Percentiles rank a stretch among this genome's conserved stretches.
Conservation (phyloP, 2,113 vertebrate species). For the Grammomys surdaster region DNA sequence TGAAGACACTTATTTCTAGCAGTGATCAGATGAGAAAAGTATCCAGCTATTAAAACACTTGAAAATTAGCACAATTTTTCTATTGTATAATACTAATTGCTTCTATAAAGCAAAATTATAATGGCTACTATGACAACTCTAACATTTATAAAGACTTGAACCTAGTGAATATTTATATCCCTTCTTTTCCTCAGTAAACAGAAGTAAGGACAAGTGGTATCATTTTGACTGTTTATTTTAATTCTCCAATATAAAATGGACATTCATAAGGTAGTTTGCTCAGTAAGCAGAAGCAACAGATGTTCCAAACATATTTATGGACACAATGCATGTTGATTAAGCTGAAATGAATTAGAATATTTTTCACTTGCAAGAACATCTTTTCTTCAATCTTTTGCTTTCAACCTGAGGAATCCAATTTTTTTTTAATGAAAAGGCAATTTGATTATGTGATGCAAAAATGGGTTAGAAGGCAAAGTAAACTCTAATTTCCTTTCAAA, state of each 20-base stretch:
- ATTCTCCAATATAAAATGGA: constrained; percentile 2
- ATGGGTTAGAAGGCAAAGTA: neutral
- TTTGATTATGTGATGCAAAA: constrained; percentile 20
- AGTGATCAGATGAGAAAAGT: neutral
- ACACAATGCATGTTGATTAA: constrained; percentile 11
- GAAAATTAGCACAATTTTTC: constrained; percentile 6
- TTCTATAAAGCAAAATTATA: constrained; percentile 12
- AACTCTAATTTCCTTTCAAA: neutral
- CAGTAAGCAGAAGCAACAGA: neutral
- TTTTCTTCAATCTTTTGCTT: constrained; percentile 37
- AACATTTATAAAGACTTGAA: neutral
- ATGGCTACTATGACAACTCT: neutral
- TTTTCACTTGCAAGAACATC: neutral
- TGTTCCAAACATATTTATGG: neutral
- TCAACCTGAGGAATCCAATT: neutral
- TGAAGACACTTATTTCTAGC: neutral
- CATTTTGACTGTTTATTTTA: neutral
- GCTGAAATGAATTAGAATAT: neutral
- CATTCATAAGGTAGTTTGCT: neutral
- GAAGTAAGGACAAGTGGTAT: neutral
- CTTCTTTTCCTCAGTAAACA: neutral
- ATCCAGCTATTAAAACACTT: neutral
- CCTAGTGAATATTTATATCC: neutral
- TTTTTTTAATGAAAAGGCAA: constrained; percentile 7
- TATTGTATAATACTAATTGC: neutral